phyloP scores from a whole-genome alignment of 2,888 invertebrate genomes.

The Pilophorus perplexus region DNA sequence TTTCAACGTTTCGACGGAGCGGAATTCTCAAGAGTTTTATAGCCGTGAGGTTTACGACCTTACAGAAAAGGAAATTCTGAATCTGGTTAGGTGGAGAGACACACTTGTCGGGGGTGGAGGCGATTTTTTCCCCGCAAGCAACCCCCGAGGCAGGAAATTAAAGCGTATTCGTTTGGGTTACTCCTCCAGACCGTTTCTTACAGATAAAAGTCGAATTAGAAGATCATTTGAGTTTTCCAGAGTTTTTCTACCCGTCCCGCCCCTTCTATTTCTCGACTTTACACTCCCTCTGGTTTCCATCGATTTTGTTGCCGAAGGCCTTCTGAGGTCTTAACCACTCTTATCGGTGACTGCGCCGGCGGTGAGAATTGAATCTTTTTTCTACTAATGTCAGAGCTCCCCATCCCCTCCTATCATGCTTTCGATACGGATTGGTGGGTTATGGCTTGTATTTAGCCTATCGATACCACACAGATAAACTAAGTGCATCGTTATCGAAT shows the following conservation, averaged over 20 bases:
- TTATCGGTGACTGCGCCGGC: background rate
- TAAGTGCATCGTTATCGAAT: conserved; percentile 11
- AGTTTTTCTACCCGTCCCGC: background rate
- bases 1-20: background rate
- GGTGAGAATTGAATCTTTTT: conserved; percentile 18
- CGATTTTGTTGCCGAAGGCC: conserved; percentile 3
- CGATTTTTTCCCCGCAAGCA: background rate
- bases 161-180: conserved; percentile 36
- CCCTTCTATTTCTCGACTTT: background rate
- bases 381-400: conserved; percentile 18
- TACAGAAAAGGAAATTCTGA: conserved; percentile 5
- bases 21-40: conserved; percentile 18
- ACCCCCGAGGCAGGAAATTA: conserved; percentile 34
- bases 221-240: conserved; percentile 37
- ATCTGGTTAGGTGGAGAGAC: background rate
- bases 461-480: conserved; percentile 24
- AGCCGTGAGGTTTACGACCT: conserved; percentile 30
- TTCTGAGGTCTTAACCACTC: background rate
- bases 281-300: background rate
- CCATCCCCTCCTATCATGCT: background rate
- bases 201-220: conserved; percentile 43
- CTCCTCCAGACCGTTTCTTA: conserved; percentile 16
- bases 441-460: conserved; percentile 2
- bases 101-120: background rate
- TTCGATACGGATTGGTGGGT: background rate